phyloP scores from a whole-genome alignment of 2,888 invertebrate genomes.

The Ischnura elegans region DNA sequence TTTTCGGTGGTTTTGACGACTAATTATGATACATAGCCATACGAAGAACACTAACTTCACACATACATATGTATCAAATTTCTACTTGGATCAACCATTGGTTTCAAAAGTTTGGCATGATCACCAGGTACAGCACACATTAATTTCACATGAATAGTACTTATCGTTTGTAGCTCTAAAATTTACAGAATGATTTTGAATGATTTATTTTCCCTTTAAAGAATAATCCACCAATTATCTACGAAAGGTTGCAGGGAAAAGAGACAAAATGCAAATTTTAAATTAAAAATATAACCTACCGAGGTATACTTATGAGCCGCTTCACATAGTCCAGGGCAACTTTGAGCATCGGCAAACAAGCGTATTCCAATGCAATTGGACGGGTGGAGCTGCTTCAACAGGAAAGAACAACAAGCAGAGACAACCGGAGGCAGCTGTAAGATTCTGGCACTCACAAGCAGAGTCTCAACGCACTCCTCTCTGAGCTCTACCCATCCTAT shows the following conservation, averaged over 20 bases:
- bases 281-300: conserved; percentile 78
- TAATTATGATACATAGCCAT: too few species aligned
- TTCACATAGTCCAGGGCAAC: conserved; percentile 89
- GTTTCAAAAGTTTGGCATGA: too few species aligned
- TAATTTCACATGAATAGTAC: not conserved
- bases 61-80: too few species aligned
- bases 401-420: conserved; percentile 90
- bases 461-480: conserved; percentile 94
- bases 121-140: too few species aligned
- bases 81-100: too few species aligned
- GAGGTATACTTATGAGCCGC: conserved; percentile 92
- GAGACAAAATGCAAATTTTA: not conserved
- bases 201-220: not conserved
- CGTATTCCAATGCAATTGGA: conserved; percentile 97
- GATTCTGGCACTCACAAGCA: conserved; percentile 91
- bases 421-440: conserved; percentile 83
- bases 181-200: not conserved
- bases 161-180: not conserved
- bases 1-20: too few species aligned
- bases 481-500: conserved; percentile 86
- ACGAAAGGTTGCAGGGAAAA: too few species aligned
- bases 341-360: conserved; percentile 95
- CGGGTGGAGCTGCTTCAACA: conserved; percentile 94
- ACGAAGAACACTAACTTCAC: too few species aligned
- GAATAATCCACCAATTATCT: not conserved